A percentile compares a stretch with the other conserved stretches of the same genome.
Conservation (phyloP, 2,113 vertebrate species). For the Cavia porcellus region DNA sequence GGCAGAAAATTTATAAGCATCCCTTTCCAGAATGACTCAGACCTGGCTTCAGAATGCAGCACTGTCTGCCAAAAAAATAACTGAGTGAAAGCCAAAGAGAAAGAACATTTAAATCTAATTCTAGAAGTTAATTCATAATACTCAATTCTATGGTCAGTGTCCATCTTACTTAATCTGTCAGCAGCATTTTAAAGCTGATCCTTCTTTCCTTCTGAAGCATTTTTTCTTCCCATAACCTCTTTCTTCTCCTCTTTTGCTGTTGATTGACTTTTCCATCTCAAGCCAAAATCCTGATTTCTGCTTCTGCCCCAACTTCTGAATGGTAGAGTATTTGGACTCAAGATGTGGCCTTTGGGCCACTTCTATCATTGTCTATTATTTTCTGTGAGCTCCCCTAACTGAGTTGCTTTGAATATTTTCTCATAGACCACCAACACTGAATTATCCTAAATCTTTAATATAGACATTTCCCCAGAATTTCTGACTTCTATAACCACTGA, state of each 20-base stretch:
- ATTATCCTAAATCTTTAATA: neutral
- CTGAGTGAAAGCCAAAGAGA: neutral
- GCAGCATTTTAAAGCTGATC: neutral
- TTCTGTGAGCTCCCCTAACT: neutral
- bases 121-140: neutral
- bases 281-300: neutral
- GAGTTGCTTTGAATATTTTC: neutral
- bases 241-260: neutral
- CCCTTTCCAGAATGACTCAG: conserved; percentile 49
- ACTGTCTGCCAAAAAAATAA: neutral
- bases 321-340: neutral
- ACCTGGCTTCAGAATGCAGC: neutral
- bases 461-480: neutral
- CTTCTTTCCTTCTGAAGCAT: neutral
- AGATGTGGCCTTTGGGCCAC: neutral
- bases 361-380: neutral
- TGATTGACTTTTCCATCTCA: neutral
- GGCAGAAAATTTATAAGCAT: conserved; percentile 17
- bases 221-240: neutral
- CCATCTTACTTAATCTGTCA: neutral
- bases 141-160: neutral
- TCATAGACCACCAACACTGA: neutral
- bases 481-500: neutral
- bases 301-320: neutral
- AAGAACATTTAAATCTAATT: neutral